These are phyloP conservation scores for Sitta europaea DNA, from an alignment of 2,113 vertebrate species.

Conservation along the genomic window DNA sequence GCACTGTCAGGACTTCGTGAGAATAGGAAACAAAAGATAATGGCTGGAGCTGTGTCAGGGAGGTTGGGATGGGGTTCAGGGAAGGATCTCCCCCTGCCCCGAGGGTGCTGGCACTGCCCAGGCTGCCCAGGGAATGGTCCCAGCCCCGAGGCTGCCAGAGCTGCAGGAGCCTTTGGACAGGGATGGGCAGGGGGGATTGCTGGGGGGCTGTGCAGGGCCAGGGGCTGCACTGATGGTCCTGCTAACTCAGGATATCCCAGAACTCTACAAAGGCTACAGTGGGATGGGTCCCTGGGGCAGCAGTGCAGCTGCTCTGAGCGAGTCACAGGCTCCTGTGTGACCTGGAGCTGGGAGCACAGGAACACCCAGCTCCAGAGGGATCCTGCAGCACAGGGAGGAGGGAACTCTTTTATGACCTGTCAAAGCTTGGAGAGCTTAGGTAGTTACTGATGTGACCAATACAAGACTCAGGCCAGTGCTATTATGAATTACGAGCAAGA, in stretches of 20 bases:
- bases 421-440: background rate
- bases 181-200: background rate
- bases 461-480: background rate
- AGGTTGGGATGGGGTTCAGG: background rate
- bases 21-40: background rate
- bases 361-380: background rate
- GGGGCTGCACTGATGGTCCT: background rate
- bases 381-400: background rate
- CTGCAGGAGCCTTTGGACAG: background rate
- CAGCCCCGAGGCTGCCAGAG: background rate
- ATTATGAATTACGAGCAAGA: background rate
- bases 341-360: background rate
- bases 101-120: background rate
- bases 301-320: accelerated
- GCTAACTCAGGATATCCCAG: background rate
- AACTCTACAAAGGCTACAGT: accelerated
- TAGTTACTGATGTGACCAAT: background rate
- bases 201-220: background rate
- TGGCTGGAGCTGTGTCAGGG: background rate
- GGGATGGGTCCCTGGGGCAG: background rate
- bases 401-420: background rate
- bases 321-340: accelerated
- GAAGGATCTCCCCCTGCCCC: background rate
- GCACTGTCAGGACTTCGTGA: accelerated
- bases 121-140: background rate